These are phyloP conservation scores for Epinephelus coioides DNA, from an alignment of 2,797 vertebrate species.

Conservation along the genomic window DNA sequence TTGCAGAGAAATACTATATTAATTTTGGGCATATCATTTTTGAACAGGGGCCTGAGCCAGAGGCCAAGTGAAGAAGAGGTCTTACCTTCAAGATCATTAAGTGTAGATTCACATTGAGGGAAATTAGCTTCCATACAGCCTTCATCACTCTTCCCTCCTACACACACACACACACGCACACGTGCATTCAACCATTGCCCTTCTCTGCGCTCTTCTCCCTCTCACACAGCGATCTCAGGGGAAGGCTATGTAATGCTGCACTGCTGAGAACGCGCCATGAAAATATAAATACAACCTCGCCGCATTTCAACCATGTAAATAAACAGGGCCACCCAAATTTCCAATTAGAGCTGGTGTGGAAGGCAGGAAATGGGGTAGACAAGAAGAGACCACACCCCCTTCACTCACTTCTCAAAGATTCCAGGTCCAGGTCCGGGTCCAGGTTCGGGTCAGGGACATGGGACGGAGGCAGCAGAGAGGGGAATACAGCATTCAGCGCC, in stretches of 20 bases:
- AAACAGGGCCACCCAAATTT: conserved; percentile 99
- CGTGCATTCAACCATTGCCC: conserved; percentile 26
- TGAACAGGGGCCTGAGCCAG: no score
- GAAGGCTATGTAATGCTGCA: conserved; percentile 91
- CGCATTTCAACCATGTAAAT: conserved; percentile 99
- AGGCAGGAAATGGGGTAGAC: conserved; percentile 95
- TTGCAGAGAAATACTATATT: no score
- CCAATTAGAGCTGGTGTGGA: conserved; percentile 97
- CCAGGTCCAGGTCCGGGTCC: conserved; percentile 42
- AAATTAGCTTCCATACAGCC: conserved; percentile 47
- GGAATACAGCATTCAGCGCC: conserved; percentile 19
- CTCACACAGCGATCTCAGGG: conserved; percentile 85
- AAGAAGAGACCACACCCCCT: conserved; percentile 74
- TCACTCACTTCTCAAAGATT: conserved; percentile 55
- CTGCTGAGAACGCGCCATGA: conserved; percentile 98
- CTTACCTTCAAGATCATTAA: conserved; percentile 16
- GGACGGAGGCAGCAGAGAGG: conserved; percentile 47
- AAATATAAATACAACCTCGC: conserved; percentile 96
- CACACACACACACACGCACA: conserved; percentile 11
- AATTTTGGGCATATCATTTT: no score
- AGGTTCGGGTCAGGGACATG: conserved; percentile 53
- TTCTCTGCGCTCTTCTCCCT: conserved; percentile 52
- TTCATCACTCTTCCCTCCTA: conserved; percentile 10
- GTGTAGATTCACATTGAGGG: conserved; percentile 33
- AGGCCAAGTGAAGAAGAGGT: neutral